Base-by-base conservation (phyloP, 2,113 vertebrate genomes). In the Lamprotornis superbus region DNA sequence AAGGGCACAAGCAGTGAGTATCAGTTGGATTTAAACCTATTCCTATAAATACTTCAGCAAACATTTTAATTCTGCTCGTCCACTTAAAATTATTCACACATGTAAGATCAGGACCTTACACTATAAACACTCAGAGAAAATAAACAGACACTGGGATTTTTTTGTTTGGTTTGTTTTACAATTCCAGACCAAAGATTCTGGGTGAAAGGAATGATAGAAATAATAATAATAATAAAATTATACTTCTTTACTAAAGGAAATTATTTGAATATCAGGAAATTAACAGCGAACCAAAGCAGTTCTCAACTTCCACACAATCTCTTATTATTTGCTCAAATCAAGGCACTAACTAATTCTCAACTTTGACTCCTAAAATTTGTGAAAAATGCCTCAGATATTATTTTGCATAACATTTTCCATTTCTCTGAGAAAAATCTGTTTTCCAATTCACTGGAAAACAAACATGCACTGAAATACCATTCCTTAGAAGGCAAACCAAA, bases 1-100 rank as follows among this genome's bases (percentile, higher is more conserved):
- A 55, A 47, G 9, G 33, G 22, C 7, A n/a, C 16, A 77, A 42
- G 16, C 46, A 61, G 31, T n/a, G 74, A 76, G 23, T 70, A 70
- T 13, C 7, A 64, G 30, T 13, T 47, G 40, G 73, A 93, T 89
- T 89, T 89, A 90, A 59, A 61, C 18, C 25, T 82, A 93, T 57
- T 85, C 55, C 63, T 88, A 10, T 89, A 93, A 97, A 91, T 73
- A 80, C 78, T 95, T 91, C 63, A 67, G 87, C 42, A 96, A 95
- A 89, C 12, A 89, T 73, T 94, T 89, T 93, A 87, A 91, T 93
- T 96, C 78, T 80, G 8, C 23, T 95, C 33, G 95, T 91, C 85
- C 35, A 61, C 70, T 95, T 95, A 84, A 82, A 89, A 87, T 95
- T 79, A 77, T 63, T 93, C 84, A 85, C 78, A 61, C 40, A 59